Base-by-base conservation (phyloP, 2,113 vertebrate genomes). In the Odocoileus hemionus region DNA sequence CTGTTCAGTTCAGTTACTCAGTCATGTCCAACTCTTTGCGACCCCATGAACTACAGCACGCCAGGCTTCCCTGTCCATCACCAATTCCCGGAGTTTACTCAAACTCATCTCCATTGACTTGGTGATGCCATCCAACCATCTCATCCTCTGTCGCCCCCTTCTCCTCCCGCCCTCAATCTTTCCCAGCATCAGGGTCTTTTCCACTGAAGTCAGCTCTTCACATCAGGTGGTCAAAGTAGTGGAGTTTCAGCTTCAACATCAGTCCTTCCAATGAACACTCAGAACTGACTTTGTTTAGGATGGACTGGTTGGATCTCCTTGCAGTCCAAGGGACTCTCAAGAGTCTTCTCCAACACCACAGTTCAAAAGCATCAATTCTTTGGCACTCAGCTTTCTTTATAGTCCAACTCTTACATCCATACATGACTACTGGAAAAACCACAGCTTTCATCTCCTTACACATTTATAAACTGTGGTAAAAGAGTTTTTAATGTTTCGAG, bases 371-470 rank as follows among this genome's bases (percentile, higher is more conserved):
- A 70, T 36, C 64, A 70, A 23, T 70, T 70, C n/a, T 70, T 70
- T 12, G n/a, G 9, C 19, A n/a, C 19, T 70, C 9, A 70, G 64
- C n/a, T 70, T 70, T 70, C 64, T 36, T 70, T 70, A 23, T 70
- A 70, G n/a, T 39, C 10, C 19, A 70, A 70, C n/a, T 39, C 9
- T 70, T n/a, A 70, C n/a, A 70, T 70, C 17, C 9, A 70, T 36
- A 70, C n/a, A 39, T 23, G 67, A 36, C 67, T 39, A 36, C 9
- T 36, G n/a, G 5, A 36, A 70, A 70, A 70, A 70, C 64, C 19
- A 70, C 23, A 70, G n/a, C 67, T 95, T 83, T 60, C n/a, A 91
- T 90, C 87, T 90, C n/a, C 15, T 8, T 87, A 45, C 47, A 83
- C 2, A 80, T 80, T 74, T 74, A 76, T 74, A 84, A 92, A 76